A percentile compares a stretch with the other conserved stretches of the same genome.
Evolutionary conservation across 2,888 invertebrate species (phyloP).

Genomic region (Amiota mariae): DNA sequence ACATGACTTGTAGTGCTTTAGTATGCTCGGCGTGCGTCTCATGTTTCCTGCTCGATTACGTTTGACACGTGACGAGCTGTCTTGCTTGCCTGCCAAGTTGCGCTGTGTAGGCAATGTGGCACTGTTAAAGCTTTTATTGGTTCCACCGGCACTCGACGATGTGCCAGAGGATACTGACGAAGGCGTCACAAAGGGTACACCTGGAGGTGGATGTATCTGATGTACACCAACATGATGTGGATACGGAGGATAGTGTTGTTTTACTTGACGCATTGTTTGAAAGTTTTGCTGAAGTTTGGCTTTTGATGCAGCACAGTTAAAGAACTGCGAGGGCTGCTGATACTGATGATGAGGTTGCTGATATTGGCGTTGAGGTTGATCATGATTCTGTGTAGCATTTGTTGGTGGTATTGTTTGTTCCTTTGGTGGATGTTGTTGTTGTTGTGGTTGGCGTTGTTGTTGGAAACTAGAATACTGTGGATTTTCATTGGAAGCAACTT

Average conservation of each 20-base stretch:
- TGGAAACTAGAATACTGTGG: slow-evolving; percentile 58
- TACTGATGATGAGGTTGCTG: not conserved
- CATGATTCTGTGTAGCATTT: not conserved
- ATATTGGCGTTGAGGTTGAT: not conserved
- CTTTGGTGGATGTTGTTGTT: slow-evolving; percentile 30
- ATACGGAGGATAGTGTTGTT: slow-evolving; percentile 74
- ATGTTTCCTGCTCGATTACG: slow-evolving; percentile 67
- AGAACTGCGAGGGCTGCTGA: slow-evolving; percentile 39
- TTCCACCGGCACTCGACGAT: slow-evolving; percentile 24
- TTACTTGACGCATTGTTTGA: slow-evolving; percentile 73
- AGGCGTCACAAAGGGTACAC: slow-evolving; percentile 64
- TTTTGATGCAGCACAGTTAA: slow-evolving; percentile 73
- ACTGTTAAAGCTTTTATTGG: slow-evolving; percentile 37
- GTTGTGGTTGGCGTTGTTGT: slow-evolving; percentile 30
- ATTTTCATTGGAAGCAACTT: slow-evolving; percentile 62
- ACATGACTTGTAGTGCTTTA: slow-evolving; percentile 83
- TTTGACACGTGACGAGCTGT: slow-evolving; percentile 49
- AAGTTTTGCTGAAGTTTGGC: slow-evolving; percentile 73
- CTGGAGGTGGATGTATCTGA: slow-evolving; percentile 68
- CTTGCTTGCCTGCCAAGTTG: not conserved
- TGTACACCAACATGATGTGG: slow-evolving; percentile 73
- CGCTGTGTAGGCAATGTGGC: slow-evolving; percentile 32
- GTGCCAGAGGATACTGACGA: slow-evolving; percentile 24
- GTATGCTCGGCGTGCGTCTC: slow-evolving; percentile 75
- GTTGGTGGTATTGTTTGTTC: slow-evolving; percentile 24